A percentile compares a stretch with the other conserved stretches of the same genome.
These are phyloP conservation scores for Agapostemon virescens DNA, from an alignment of 2,888 invertebrate species.

Conservation along the genomic window DNA sequence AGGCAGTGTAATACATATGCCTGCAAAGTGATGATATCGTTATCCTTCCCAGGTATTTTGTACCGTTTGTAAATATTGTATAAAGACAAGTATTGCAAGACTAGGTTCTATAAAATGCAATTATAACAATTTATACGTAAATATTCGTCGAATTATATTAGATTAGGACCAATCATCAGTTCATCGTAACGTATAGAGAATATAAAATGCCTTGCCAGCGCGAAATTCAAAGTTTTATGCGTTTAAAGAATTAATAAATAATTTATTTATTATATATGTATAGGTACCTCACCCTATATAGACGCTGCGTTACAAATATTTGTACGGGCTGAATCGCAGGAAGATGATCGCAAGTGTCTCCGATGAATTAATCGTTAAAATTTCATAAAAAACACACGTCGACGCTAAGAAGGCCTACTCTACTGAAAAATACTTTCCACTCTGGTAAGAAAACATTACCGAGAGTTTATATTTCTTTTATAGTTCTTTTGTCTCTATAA, in stretches of 20 bases:
- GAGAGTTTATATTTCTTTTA: background rate
- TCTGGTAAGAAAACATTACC: background rate
- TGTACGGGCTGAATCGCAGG: slow-evolving; percentile 12
- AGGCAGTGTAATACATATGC: slow-evolving; percentile 60
- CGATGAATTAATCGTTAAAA: background rate
- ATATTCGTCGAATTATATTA: slow-evolving; percentile 37
- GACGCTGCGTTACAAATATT: slow-evolving; percentile 23
- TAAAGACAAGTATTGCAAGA: slow-evolving; percentile 48
- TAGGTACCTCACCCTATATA: background rate
- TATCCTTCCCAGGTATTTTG: slow-evolving; percentile 49
- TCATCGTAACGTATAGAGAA: slow-evolving; percentile 36
- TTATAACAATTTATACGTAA: slow-evolving; percentile 46
- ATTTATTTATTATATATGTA: slow-evolving; percentile 8
- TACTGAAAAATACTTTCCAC: background rate
- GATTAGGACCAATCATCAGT: slow-evolving; percentile 58
- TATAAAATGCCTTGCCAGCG: slow-evolving; percentile 26
- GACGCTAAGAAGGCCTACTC: background rate
- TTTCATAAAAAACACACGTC: background rate
- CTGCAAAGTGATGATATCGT: slow-evolving; percentile 48
- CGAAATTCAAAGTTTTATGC: slow-evolving; percentile 30
- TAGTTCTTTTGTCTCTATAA: background rate
- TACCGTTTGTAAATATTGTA: slow-evolving; percentile 53
- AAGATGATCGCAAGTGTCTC: slow-evolving; percentile 8
- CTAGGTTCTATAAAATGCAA: slow-evolving; percentile 60
- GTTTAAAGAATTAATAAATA: slow-evolving; percentile 14